Evolutionary conservation across 2,113 vertebrate genomes (phyloP).

Genomic region (Macrotis lagotis): DNA sequence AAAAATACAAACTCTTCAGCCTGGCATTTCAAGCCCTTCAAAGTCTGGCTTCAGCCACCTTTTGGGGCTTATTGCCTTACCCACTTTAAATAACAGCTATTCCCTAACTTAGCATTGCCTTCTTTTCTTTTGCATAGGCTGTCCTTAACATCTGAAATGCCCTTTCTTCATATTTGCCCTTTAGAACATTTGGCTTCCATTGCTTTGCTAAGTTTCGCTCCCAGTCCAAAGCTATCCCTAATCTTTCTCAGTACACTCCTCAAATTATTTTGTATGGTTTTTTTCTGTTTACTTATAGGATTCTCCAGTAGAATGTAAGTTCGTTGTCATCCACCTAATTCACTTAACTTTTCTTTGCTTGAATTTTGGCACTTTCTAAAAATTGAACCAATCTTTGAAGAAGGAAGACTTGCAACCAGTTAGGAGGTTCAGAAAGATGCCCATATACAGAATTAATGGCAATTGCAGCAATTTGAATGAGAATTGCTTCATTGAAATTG

Average conservation of each 20-base stretch:
- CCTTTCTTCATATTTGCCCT: neutral
- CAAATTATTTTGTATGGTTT: neutral
- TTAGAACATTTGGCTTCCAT: neutral
- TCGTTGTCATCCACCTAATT: neutral
- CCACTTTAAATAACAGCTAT: neutral
- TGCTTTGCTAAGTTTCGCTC: neutral
- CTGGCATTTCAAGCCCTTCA: neutral
- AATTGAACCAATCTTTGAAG: neutral
- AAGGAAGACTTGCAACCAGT: neutral
- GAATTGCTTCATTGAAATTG: neutral
- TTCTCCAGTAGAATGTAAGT: neutral
- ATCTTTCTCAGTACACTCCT: neutral
- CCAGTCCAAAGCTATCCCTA: neutral
- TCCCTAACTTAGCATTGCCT: neutral
- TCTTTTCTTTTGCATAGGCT: neutral
- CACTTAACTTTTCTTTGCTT: neutral
- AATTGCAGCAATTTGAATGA: neutral
- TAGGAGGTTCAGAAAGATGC: neutral
- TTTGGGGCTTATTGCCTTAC: neutral
- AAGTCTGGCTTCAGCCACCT: neutral
- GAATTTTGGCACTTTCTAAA: neutral
- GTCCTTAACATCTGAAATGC: neutral
- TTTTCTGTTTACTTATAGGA: neutral
- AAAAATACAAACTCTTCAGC: neutral
- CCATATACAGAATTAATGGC: neutral